These are phyloP conservation scores for Chrysolina americana DNA, from an alignment of 2,888 invertebrate genomes.

Conservation along the genomic window DNA sequence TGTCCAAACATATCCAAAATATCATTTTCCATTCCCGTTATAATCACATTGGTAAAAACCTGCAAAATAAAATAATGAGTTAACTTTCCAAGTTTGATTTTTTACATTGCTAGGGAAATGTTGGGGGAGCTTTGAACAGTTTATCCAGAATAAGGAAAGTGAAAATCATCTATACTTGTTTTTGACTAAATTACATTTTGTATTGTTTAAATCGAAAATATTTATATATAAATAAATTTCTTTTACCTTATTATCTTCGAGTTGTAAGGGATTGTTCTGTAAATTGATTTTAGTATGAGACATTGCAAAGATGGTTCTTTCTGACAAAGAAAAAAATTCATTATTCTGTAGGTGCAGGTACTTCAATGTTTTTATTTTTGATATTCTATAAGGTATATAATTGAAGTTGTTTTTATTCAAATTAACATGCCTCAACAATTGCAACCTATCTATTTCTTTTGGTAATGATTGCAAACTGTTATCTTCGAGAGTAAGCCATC, in stretches of 20 bases:
- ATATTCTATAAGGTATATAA: slow-evolving; percentile 70
- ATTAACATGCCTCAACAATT: slow-evolving; percentile 76
- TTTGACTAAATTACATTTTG: no score
- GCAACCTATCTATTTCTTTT: slow-evolving; percentile 70
- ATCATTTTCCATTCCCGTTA: slow-evolving; percentile 55
- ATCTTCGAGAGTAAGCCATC: slow-evolving; percentile 79
- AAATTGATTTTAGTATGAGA: slow-evolving; percentile 64
- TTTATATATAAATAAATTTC: neutral
- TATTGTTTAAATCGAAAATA: neutral
- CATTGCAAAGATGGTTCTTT: slow-evolving; percentile 58
- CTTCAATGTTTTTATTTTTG: slow-evolving; percentile 60
- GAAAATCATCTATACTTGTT: no score
- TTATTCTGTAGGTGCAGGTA: slow-evolving; percentile 64
- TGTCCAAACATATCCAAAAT: slow-evolving; percentile 44
- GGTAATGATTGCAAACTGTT: slow-evolving; percentile 74
- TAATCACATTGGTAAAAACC: slow-evolving; percentile 59
- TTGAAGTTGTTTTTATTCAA: slow-evolving; percentile 73
- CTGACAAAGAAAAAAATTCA: slow-evolving; percentile 60
- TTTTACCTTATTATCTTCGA: slow-evolving; percentile 54
- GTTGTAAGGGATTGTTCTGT: slow-evolving; percentile 61
- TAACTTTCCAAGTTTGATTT: neutral
- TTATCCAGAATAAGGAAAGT: neutral
- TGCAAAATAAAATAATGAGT: slow-evolving; percentile 40
- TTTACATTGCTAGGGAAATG: no score
- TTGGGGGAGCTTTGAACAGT: neutral